Base-by-base conservation (phyloP, 2,113 vertebrate species). In the Megaceryle maxima region DNA sequence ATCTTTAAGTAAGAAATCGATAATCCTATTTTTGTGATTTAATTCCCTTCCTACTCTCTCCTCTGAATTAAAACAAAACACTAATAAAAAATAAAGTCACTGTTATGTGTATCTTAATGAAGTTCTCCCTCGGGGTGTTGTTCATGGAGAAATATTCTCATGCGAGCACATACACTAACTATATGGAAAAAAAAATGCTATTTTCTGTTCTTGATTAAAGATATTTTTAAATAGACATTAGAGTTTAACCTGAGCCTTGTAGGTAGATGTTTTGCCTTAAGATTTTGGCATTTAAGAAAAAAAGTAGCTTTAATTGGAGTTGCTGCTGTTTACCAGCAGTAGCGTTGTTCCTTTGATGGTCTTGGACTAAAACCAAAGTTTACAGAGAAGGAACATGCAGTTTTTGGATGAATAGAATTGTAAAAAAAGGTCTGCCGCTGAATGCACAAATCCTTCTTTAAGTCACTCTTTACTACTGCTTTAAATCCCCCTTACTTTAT, bases 141-240 rank as follows among this genome's bases (percentile, higher is more conserved):
- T 39, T 80, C 35, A 3, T 63, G 55, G 12, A 72, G 48, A 78
- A 85, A 59, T 48, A 63, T 20, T 90, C 46, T 80, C 24, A 46
- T 77, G n/a, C 18, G 51, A 78, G 20, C 0, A 0, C 3, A 21
- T 37, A n/a, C 1, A 1, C 11, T 50, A 50, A 18, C 48, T 48
- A 3, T 53, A 28, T 33, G 13, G 6, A 7, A 56, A 39, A 56
- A 46, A 39, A 56, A 46, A 4, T 3, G 4, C 1, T 62, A 4
- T 89, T 64, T 94, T 87, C 48, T 55, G 13, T 69, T 76, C 6
- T n/a, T 1, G 4, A 10, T 62, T 75, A 26, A 41, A 92, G 24
- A 37, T 2, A 6, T 51, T 51, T 88, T 83, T n/a, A 74, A 69
- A 53, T 5, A 66, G 44, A 22, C 13, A 41, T 66, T 63, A 18